A percentile compares a stretch with the other conserved stretches of the same genome.
These are phyloP conservation scores for Myotis brandtii DNA, from an alignment of 2,113 vertebrate genomes.

Conservation along the genomic window DNA sequence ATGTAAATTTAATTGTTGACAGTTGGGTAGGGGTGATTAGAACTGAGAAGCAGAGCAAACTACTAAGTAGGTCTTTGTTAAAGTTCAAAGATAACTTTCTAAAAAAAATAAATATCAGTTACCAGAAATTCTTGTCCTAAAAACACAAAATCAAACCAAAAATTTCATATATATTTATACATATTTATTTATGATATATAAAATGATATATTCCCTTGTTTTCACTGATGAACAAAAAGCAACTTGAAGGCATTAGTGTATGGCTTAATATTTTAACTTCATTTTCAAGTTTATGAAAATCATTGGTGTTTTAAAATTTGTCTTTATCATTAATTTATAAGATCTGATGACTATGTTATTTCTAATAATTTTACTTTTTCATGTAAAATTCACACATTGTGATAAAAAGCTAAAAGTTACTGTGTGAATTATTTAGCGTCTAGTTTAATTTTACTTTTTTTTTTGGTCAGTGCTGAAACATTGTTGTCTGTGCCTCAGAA, in stretches of 20 bases:
- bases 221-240: not conserved
- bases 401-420: not conserved
- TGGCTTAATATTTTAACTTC: conserved; percentile 3
- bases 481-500: conserved; percentile 72
- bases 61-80: not conserved
- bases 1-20: not conserved
- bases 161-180: not conserved
- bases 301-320: not conserved
- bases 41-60: not conserved
- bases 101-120: not conserved
- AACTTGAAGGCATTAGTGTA: not conserved
- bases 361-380: not conserved
- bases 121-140: not conserved
- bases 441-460: conserved; percentile 61
- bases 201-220: not conserved
- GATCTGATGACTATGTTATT: not conserved
- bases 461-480: conserved; percentile 54
- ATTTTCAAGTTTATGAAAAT: conserved; percentile 6
- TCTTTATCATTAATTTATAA: not conserved
- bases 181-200: not conserved
- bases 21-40: not conserved
- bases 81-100: not conserved
- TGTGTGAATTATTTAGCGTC: not conserved
- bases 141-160: not conserved
- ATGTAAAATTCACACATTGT: not conserved